A percentile compares a stretch with the other conserved stretches of the same genome.
Evolutionary conservation across 2,888 invertebrate genomes (phyloP).

Genomic region (Cyrtodaria siliqua): DNA sequence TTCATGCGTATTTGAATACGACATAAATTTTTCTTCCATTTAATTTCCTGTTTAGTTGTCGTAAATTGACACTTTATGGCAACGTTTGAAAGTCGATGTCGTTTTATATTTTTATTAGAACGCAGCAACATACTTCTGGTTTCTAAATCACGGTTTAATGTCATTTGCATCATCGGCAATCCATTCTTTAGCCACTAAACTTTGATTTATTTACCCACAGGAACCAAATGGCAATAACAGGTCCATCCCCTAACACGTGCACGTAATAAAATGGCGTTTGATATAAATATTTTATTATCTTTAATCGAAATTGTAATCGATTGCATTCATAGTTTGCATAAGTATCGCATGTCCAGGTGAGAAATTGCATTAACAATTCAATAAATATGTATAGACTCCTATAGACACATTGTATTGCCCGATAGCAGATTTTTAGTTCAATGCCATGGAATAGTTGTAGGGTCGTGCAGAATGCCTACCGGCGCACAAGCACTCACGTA

Average conservation of each 20-base stretch:
- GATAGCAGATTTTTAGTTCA: no score
- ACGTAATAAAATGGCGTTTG: slow-evolving; percentile 18
- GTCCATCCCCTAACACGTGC: slow-evolving; percentile 42
- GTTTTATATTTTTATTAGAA: slow-evolving; percentile 21
- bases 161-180: slow-evolving; percentile 22
- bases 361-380: neutral
- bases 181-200: slow-evolving; percentile 26
- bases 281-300: slow-evolving; percentile 11
- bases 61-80: slow-evolving; percentile 41
- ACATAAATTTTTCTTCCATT: slow-evolving; percentile 60
- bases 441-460: no score
- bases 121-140: slow-evolving; percentile 28
- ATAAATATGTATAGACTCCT: neutral
- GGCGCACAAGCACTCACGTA: no score
- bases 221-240: slow-evolving; percentile 15
- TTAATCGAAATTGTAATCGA: slow-evolving; percentile 8
- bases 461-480: no score
- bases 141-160: slow-evolving; percentile 30
- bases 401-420: no score
- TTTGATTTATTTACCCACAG: slow-evolving; percentile 41
- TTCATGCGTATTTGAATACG: slow-evolving; percentile 47
- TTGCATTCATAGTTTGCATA: slow-evolving; percentile 5
- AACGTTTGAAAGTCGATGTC: neutral
- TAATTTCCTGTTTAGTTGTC: slow-evolving; percentile 62
- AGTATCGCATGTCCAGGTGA: slow-evolving; percentile 9